Percentiles rank a stretch among this genome's conserved stretches.
These are phyloP conservation scores for Miniopterus natalensis DNA, from an alignment of 2,113 vertebrate species.

Conservation along the genomic window DNA sequence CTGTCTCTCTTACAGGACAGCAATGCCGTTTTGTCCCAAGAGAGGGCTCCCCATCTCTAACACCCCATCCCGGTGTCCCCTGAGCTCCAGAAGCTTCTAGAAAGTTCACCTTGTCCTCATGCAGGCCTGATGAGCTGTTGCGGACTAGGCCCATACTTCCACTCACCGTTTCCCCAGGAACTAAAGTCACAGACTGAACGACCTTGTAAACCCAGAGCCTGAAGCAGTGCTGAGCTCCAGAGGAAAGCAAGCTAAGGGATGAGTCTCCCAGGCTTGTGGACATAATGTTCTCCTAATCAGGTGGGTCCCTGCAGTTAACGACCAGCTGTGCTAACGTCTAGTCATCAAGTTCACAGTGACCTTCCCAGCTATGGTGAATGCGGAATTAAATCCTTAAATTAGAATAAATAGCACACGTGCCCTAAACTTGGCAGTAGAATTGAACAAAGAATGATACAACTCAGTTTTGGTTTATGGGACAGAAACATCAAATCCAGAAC, in stretches of 20 bases:
- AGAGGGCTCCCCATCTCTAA: neutral
- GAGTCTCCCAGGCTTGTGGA: neutral
- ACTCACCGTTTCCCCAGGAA: neutral
- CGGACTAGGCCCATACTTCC: neutral
- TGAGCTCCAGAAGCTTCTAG: neutral
- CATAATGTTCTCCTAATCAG: neutral
- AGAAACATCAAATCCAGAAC: constrained; percentile 25
- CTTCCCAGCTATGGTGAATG: neutral
- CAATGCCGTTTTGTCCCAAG: neutral
- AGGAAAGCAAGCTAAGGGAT: neutral
- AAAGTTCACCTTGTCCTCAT: neutral
- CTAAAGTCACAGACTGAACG: neutral
- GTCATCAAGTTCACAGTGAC: neutral
- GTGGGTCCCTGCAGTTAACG: neutral
- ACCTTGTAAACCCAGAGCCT: neutral
- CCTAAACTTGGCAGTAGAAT: neutral
- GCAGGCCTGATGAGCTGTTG: neutral
- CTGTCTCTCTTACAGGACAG: neutral
- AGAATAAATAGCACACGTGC: constrained; percentile 8
- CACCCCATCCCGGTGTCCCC: no score
- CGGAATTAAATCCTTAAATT: constrained; percentile 41
- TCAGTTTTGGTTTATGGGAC: neutral
- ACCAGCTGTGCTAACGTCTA: neutral
- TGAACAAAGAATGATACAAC: constrained; percentile 18
- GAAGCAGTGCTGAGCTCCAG: neutral